Percentiles rank a stretch among this genome's conserved stretches.
Conservation (phyloP, 2,888 invertebrate genomes). For the Epirrhoe tristata region DNA sequence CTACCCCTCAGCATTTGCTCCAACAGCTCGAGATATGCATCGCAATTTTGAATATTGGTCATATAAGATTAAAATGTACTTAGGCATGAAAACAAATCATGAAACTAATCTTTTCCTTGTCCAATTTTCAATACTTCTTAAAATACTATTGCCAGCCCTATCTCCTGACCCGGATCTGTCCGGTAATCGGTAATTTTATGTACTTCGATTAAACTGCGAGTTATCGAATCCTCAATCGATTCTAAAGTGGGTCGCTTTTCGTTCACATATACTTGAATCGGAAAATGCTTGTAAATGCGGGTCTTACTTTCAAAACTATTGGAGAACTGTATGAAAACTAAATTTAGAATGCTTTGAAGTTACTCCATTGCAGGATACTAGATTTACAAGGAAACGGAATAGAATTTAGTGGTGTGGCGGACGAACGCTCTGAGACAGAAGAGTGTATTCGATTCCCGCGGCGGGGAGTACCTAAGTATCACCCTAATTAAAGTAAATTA, state of each 20-base stretch:
- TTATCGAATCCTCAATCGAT: conserved; percentile 47
- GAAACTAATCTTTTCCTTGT: background rate
- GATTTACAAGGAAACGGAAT: background rate
- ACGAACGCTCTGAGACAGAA: too few relatives aligned
- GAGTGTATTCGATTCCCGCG: too few relatives aligned
- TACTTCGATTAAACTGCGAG: conserved; percentile 42
- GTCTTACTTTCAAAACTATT: conserved; percentile 25
- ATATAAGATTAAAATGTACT: too few relatives aligned
- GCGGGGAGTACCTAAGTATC: too few relatives aligned
- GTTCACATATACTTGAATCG: conserved; percentile 29
- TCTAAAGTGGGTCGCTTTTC: conserved; percentile 42
- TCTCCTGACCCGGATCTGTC: conserved; percentile 38
- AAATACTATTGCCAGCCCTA: conserved; percentile 19
- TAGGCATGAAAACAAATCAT: background rate
- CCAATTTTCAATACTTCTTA: background rate
- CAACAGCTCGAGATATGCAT: too few relatives aligned
- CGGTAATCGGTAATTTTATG: conserved; percentile 42
- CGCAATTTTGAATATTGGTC: too few relatives aligned
- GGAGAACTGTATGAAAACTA: conserved; percentile 22
- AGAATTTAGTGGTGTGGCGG: too few relatives aligned
- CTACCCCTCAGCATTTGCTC: too few relatives aligned
- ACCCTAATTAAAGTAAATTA: too few relatives aligned
- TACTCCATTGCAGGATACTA: background rate
- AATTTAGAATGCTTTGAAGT: conserved; percentile 12
- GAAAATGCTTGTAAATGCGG: conserved; percentile 24